Conservation (phyloP, 2,113 vertebrate genomes). For the Bambusicola thoracicus region DNA sequence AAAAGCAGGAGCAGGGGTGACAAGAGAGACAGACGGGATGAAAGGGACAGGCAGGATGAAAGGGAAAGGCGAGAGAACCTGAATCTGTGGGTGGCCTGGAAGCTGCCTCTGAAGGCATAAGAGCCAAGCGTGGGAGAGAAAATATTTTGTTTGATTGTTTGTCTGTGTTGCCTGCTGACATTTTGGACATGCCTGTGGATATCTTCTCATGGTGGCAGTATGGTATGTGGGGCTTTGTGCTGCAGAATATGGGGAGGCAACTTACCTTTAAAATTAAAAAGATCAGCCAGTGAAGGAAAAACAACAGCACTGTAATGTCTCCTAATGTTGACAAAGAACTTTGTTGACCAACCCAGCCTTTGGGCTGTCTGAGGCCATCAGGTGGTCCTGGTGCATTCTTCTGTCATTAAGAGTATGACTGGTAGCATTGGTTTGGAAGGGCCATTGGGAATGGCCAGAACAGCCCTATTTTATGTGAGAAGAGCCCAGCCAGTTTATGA, state of each 20-base stretch:
- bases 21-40: background rate
- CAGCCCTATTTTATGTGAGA: background rate
- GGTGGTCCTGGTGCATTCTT: background rate
- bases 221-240: background rate
- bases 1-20: background rate
- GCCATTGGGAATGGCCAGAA: background rate
- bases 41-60: background rate
- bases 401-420: background rate
- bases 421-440: background rate
- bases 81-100: background rate
- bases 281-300: background rate
- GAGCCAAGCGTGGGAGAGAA: fast-evolving
- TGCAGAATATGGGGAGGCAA: background rate
- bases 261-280: background rate
- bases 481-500: background rate
- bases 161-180: background rate
- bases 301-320: background rate
- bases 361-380: background rate
- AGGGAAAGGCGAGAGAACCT: background rate
- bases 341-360: background rate
- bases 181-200: background rate
- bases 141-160: background rate
- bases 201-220: background rate
- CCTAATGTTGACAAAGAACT: background rate
- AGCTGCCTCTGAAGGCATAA: background rate